Evolutionary conservation across 2,888 invertebrate genomes (phyloP).

Genomic region (Drosophila tripunctata): DNA sequence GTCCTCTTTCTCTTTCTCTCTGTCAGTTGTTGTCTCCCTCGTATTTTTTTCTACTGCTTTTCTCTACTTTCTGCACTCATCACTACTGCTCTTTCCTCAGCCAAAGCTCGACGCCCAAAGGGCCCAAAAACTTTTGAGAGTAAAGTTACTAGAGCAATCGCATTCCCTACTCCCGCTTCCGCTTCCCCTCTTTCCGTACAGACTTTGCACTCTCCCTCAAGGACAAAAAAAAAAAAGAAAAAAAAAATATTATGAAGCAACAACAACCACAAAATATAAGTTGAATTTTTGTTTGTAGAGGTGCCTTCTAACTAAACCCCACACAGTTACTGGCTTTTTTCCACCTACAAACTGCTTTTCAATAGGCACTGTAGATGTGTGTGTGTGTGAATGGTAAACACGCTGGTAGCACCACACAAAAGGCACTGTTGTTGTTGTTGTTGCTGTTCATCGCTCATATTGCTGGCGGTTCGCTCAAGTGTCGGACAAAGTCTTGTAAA

Average conservation of each 20-base stretch:
- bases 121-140: slow-evolving; percentile 53
- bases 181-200: background rate
- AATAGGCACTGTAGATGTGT: slow-evolving; percentile 18
- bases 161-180: background rate
- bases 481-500: slow-evolving; percentile 78
- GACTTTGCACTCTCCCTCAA: background rate
- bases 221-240: slow-evolving; percentile 7
- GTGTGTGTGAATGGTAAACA: slow-evolving; percentile 44
- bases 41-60: background rate
- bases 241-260: slow-evolving; percentile 28
- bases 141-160: slow-evolving; percentile 48
- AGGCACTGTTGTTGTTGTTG: slow-evolving; percentile 22
- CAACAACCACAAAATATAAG: slow-evolving; percentile 52
- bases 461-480: slow-evolving; percentile 63
- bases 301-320: slow-evolving; percentile 20
- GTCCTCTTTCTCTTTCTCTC: background rate
- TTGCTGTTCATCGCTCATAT: slow-evolving; percentile 46
- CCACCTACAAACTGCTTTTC: slow-evolving; percentile 20
- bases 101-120: slow-evolving; percentile 43
- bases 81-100: slow-evolving; percentile 23
- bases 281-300: slow-evolving; percentile 72
- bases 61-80: slow-evolving; percentile 1
- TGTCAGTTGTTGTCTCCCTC: no score
- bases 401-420: slow-evolving; percentile 36
- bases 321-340: background rate